Base-by-base conservation (phyloP, 1,140 invertebrate species). In the Diabrotica virgifera region DNA sequence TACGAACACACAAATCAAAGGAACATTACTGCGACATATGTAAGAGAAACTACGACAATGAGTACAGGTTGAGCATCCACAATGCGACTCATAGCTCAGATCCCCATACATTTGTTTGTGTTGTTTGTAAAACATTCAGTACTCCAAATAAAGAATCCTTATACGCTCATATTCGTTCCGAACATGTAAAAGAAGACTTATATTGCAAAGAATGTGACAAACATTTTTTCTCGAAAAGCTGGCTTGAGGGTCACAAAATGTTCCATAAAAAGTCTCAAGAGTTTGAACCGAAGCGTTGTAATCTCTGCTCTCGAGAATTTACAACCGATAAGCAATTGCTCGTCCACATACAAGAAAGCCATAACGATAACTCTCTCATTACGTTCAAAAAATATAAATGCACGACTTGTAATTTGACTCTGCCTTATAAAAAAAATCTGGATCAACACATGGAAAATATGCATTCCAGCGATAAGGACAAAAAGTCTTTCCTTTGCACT, bases 1-100 rank as follows among this genome's bases (percentile, higher is more conserved):
- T 60, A 6, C 58, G 67, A n/a, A 67, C 67, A 10, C 70, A 72
- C 51, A 69, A 67, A 55, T n/a, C 40, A 2, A 46, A 46, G n/a
- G 40, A 46, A 46, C 2, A 46, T 46, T 46, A 10, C n/a, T 46
- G 40, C 5, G 5, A 46, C 2, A 46, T 46, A 3, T 46, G 40
- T 46, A 46, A 46, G n/a, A 10, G 6, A 8, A n/a, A n/a, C 8
- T 46, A 10, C 8, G 40, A 3, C 2, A 46, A 46, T 46, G 8
- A 46, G 3, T 8, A 10, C n/a, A 10, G 8, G 4, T 5, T 46
- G 3, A 46, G 8, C 8, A n/a, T 46, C n/a, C 40, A 46, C n/a
- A 46, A 46, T n/a, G 40, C 40, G 40, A 46, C n/a, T 2, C 40
- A 46, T 6, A 46, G n/a, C 5, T 8, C 8, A 5, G 40, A 46